Evolutionary conservation across 2,113 vertebrate genomes (phyloP).

Genomic region (Cairina moschata): DNA sequence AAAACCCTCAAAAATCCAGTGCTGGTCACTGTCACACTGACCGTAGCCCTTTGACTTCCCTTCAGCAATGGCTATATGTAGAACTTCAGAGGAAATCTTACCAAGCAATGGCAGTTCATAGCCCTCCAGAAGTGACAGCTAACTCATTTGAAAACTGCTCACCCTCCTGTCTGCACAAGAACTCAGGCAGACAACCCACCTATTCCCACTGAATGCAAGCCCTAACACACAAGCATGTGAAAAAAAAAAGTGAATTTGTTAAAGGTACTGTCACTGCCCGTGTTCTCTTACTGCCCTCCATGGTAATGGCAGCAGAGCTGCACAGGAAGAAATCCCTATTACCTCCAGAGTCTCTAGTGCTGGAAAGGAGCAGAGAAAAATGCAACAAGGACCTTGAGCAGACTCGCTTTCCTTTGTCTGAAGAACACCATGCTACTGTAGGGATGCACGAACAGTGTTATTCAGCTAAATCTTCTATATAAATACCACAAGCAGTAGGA

Average conservation of each 20-base stretch:
- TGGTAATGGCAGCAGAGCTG: neutral
- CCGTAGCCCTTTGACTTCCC: neutral
- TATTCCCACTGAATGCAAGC: neutral
- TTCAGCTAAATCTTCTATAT: neutral
- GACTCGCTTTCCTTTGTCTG: neutral
- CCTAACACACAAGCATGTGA: neutral
- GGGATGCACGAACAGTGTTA: neutral
- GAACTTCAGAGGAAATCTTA: neutral
- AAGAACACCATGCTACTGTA: neutral
- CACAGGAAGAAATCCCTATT: neutral
- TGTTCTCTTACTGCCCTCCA: neutral
- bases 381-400: neutral
- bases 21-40: neutral
- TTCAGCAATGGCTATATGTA: neutral
- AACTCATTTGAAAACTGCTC: neutral
- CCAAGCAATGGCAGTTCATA: neutral
- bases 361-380: neutral
- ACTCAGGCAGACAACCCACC: neutral
- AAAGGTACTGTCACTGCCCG: neutral
- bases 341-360: neutral
- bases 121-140: neutral
- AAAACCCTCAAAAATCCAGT: neutral
- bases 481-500: neutral
- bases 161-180: rapidly evolving
- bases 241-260: neutral